phyloP scores from a whole-genome alignment of 2,113 vertebrate genomes.

The Synodontis membranacea region DNA sequence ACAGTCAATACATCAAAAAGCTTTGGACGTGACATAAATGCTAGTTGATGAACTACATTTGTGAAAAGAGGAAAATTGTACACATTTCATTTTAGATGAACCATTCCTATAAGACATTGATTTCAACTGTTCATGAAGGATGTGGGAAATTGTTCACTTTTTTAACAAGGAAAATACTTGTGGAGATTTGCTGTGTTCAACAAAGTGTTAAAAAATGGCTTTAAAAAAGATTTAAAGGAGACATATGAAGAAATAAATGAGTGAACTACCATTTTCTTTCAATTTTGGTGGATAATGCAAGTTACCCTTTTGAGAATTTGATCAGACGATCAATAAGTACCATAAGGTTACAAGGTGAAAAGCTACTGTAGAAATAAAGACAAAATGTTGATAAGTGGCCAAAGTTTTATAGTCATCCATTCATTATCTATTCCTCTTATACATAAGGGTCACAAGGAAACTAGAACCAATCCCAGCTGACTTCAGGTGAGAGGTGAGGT shows the following conservation, averaged over 20 bases:
- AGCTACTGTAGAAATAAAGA: not conserved
- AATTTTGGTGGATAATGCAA: not conserved
- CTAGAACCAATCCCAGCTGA: too few species aligned
- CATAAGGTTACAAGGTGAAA: not conserved
- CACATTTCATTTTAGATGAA: not conserved
- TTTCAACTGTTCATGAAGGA: not conserved
- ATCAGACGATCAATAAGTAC: not conserved
- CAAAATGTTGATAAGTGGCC: not conserved
- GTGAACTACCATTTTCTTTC: not conserved
- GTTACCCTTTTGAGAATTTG: not conserved
- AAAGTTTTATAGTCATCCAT: not conserved
- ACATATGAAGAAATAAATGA: not conserved
- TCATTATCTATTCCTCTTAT: too few species aligned
- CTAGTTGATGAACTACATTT: not conserved
- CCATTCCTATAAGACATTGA: not conserved
- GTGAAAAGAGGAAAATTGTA: not conserved
- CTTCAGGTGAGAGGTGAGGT: too few species aligned
- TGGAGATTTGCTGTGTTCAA: not conserved
- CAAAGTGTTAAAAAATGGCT: not conserved
- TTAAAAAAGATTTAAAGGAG: not conserved
- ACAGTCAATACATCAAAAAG: too few species aligned
- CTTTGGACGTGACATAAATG: not conserved
- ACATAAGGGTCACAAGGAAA: too few species aligned
- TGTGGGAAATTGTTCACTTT: not conserved
- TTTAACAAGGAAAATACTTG: not conserved